Base-by-base conservation (phyloP, 2,888 invertebrate genomes). In the Bombyx huttoni region DNA sequence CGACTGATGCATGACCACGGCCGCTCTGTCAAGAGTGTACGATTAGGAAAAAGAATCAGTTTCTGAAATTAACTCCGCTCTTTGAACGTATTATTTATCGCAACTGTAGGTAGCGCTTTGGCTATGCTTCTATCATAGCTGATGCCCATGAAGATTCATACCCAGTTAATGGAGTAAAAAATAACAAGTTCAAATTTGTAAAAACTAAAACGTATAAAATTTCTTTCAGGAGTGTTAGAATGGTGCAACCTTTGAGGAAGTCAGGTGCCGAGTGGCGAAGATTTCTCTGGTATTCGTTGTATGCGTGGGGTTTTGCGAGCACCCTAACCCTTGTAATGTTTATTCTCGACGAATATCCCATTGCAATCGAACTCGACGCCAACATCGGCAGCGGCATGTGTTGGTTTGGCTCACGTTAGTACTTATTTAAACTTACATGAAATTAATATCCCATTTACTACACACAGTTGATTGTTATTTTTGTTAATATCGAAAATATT, bases 281-380 rank as follows among this genome's bases (percentile, higher is more conserved):
- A 54, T 93, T 94, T 67, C 52, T 91, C 3, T 81, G 87, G 67
- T 95, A 94, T 70, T 92, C 92, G 0, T 48, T 91, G 1, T 94
- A 94, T 70, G 93, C 94, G 1, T 95, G 94, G 94, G 91, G 92
- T 5, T 63, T 91, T 9, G 90, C 94, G 0, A 66, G 91, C 3
- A 45, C 89, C 0, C 70, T 94, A 46, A 91, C 92, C 0, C 59
- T 81, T 9, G 68, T 89, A 8, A 90, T 91, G 53, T 87, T 90
- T 51, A 65, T 90, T 2, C 73, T 91, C 52, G 92, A 92, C 60
- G 73, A 75, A 48, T 89, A 86, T 34, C 77, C 86, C 0, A 64
- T 87, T 0, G 58, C 78, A 0, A 34, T 52, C 0, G 47, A 75
- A 53, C 75, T 92, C 10, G 89, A 91, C 49, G 91, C 93, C 0